phyloP scores from a whole-genome alignment of 2,888 invertebrate genomes.

The Rosalia funebris region DNA sequence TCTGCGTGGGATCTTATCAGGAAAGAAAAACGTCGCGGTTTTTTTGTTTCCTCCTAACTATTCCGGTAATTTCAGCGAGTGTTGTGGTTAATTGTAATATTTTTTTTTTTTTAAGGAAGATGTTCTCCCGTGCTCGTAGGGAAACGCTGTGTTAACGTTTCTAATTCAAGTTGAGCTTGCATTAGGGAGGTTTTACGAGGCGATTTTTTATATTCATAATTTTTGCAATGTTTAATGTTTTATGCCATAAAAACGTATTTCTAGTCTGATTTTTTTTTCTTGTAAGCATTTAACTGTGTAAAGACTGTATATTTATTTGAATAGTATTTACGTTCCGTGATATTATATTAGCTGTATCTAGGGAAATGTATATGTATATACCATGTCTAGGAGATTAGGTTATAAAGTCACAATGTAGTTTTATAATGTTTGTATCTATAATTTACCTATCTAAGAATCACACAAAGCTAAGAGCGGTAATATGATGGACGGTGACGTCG shows the following conservation, averaged over 20 bases:
- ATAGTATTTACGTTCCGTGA: conserved; percentile 43
- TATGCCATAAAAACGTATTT: conserved; percentile 44
- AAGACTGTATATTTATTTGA: conserved; percentile 44
- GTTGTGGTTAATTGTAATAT: conserved; percentile 22
- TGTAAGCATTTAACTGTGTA: conserved; percentile 40
- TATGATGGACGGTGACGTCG: conserved; percentile 6
- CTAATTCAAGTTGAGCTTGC: conserved; percentile 6
- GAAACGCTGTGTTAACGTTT: not conserved
- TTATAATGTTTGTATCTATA: conserved; percentile 48
- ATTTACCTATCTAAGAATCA: conserved; percentile 22
- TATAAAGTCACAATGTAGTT: conserved; percentile 42
- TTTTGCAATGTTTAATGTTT: conserved; percentile 25
- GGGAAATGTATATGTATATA: conserved; percentile 41
- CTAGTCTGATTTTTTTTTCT: conserved; percentile 41
- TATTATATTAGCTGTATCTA: conserved; percentile 41
- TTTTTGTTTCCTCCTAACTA: conserved; percentile 16
- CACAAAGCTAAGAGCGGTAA: conserved; percentile 4
- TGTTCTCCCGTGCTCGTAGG: conserved; percentile 8
- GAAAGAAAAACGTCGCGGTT: conserved; percentile 1
- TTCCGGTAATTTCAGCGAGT: conserved; percentile 3
- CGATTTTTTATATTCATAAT: conserved; percentile 14
- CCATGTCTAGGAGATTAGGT: conserved; percentile 34
- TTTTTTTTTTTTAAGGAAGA: conserved; percentile 18
- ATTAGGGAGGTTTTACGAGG: conserved; percentile 19
- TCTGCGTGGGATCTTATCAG: not conserved